Base-by-base conservation (phyloP, 2,113 vertebrate species). In the Progne subis region DNA sequence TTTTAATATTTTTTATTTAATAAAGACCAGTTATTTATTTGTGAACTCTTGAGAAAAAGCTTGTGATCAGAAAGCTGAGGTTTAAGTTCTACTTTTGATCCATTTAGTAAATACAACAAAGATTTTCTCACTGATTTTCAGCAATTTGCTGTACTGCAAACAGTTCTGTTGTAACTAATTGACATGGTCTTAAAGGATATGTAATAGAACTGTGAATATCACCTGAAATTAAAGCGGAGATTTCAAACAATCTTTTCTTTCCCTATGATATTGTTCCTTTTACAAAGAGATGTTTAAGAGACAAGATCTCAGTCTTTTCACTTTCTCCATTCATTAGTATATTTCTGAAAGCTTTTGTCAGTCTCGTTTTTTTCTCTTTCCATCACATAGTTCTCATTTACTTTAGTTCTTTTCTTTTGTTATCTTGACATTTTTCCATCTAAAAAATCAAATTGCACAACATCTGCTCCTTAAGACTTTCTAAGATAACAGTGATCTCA, bases 401-500 rank as follows among this genome's bases (percentile, higher is more conserved):
- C 39, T 94, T 96, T 72, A 94, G 47, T n/a, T 64, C 55, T 78
- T 91, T 92, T 92, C 47, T 92, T 56, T 89, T 80, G 14, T 56
- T 92, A 64, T 92, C 93, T 88, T 65, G 60, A 94, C 67, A 28
- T 64, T 21, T 60, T 69, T 70, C 80, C 71, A 86, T 90, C 82
- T 96, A 32, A 95, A 92, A 94, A 95, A 76, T 39, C 81, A 72
- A 96, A 89, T 92, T 96, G 82, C 50, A 52, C 76, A 52, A 20
- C 8, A 24, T 71, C 65, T 74, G 31, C 70, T 92, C 84, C 93
- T 78, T 94, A 90, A 94, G 41, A 37, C 21, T 84, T 88, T 50
- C 32, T 49, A 46, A 56, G 37, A 67, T 75, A 90, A 60, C 31
- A 57, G 61, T 31, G 24, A 18, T 67, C 43, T 94, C 63, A 49